These are phyloP conservation scores for Anarrhichthys ocellatus DNA, from an alignment of 2,113 vertebrate genomes.

Conservation along the genomic window DNA sequence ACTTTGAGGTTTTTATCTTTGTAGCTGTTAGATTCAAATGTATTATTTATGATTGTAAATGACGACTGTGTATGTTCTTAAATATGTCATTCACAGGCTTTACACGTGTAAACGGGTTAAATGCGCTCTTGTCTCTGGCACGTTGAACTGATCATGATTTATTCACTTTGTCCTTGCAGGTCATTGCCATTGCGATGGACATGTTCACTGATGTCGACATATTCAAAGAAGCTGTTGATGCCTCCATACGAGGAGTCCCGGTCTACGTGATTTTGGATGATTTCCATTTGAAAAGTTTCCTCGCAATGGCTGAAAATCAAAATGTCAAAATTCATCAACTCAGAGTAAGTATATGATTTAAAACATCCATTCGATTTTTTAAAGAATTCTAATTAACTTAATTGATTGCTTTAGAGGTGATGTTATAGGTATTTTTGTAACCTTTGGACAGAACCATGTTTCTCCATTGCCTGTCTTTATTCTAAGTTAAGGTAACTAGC, in stretches of 20 bases:
- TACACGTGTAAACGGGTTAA: not conserved
- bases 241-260: conserved; percentile 88
- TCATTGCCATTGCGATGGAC: conserved; percentile 96
- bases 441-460: too few species aligned
- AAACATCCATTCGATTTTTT: not conserved
- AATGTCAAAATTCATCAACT: conserved; percentile 93
- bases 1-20: not conserved
- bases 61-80: not conserved
- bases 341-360: conserved; percentile 85
- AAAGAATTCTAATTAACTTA: not conserved
- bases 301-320: conserved; percentile 92
- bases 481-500: too few species aligned
- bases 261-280: conserved; percentile 94
- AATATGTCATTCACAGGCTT: not conserved
- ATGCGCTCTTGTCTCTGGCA: not conserved
- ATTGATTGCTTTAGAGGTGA: too few species aligned
- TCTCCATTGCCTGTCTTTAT: too few species aligned
- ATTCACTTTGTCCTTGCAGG: conserved; percentile 82
- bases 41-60: not conserved
- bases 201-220: conserved; percentile 96
- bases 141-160: not conserved
- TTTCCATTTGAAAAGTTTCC: conserved; percentile 88
- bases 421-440: too few species aligned
- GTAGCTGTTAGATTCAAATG: not conserved
- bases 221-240: conserved; percentile 94